Evolutionary conservation across 30 jellyfish, hydroid and myxozoan genomes (phyloP).

Genomic region (Rhopilema esculentum): DNA sequence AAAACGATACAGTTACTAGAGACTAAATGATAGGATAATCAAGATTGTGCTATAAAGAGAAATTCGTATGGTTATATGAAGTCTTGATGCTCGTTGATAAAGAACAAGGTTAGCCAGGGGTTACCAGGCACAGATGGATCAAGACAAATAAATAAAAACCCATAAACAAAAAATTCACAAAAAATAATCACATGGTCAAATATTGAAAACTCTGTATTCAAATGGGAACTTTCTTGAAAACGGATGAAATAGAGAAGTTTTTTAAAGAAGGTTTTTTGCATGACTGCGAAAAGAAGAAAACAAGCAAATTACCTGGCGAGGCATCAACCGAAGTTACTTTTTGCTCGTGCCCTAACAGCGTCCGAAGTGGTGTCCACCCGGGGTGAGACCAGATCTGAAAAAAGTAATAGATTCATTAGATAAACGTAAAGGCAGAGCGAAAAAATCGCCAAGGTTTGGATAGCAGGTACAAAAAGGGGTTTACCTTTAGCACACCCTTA

Average conservation of each 20-base stretch:
- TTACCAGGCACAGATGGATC: too few relatives aligned
- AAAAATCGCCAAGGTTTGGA: too few relatives aligned
- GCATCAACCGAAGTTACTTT: constrained; percentile 96
- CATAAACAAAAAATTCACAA: too few relatives aligned
- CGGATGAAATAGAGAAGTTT: too few relatives aligned
- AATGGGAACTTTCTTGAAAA: too few relatives aligned
- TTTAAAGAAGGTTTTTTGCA: neutral
- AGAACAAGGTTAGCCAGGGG: neutral
- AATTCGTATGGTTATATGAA: neutral
- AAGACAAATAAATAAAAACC: too few relatives aligned
- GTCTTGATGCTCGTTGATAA: neutral
- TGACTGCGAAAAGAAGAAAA: neutral
- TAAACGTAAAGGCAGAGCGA: neutral
- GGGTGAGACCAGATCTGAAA: constrained; percentile 95
- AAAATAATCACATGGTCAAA: too few relatives aligned
- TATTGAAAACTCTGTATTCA: too few relatives aligned
- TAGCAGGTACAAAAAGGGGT: too few relatives aligned
- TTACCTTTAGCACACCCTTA: too few relatives aligned
- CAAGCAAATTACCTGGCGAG: constrained; percentile 65
- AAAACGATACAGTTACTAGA: neutral
- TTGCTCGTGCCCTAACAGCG: constrained; percentile 97
- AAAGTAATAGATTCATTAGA: neutral
- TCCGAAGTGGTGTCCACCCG: constrained; percentile 96
- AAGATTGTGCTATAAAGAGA: neutral
- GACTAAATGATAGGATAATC: neutral